Conservation (phyloP, 1,140 invertebrate genomes). For the Acarapis woodi region DNA sequence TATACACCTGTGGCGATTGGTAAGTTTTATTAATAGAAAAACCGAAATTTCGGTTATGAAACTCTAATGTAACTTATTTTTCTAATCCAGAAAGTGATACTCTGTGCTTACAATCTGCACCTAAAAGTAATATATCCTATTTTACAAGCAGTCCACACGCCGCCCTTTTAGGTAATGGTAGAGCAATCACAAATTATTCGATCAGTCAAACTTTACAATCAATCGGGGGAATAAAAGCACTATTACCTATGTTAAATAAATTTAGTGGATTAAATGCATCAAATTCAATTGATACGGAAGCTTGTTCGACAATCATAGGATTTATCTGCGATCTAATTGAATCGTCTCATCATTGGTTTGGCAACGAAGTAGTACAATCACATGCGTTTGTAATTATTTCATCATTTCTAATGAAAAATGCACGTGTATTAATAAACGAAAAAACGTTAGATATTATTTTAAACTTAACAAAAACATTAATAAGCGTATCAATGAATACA, state of each 20-base stretch:
- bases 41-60: no score
- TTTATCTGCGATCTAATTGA: constrained; percentile 92
- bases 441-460: constrained; percentile 76
- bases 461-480: constrained; percentile 78
- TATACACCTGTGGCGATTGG: constrained; percentile 82
- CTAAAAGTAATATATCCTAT: constrained; percentile 81
- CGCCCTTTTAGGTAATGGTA: constrained; percentile 36
- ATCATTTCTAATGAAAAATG: constrained; percentile 74
- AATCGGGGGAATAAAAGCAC: constrained; percentile 77
- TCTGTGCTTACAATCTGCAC: constrained; percentile 81
- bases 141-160: constrained; percentile 24
- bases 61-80: no score
- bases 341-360: constrained; percentile 33
- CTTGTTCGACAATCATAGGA: constrained; percentile 72
- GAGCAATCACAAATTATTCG: constrained; percentile 92
- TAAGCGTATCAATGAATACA: constrained; percentile 53
- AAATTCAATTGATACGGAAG: constrained; percentile 11
- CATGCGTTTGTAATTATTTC: constrained; percentile 91
- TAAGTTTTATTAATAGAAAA: no score
- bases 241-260: constrained; percentile 61
- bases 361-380: constrained; percentile 66
- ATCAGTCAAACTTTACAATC: constrained; percentile 96
- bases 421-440: constrained; percentile 66
- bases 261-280: constrained; percentile 2
- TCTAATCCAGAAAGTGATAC: constrained; percentile 73